phyloP scores from a whole-genome alignment of 2,888 invertebrate species.

The Andricus quercusramuli region DNA sequence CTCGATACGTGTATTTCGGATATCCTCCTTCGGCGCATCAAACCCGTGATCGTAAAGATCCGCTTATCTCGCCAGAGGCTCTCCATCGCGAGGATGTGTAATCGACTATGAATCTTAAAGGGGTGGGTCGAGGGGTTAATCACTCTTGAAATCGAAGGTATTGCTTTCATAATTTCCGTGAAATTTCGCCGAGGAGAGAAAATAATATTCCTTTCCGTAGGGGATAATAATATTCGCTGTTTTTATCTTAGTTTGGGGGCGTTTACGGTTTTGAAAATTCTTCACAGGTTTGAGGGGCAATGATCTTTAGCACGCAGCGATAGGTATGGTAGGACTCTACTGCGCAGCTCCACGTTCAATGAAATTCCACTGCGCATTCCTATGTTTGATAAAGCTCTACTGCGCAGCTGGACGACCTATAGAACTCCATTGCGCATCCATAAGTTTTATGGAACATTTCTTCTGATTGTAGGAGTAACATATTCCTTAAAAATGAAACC shows the following conservation, averaged over 20 bases:
- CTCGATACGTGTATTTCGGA: constrained; percentile 30
- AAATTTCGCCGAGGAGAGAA: constrained; percentile 42
- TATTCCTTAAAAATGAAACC: neutral
- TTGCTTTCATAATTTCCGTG: constrained; percentile 39
- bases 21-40: constrained; percentile 40
- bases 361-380: neutral
- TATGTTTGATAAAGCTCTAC: neutral
- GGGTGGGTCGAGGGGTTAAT: constrained; percentile 39
- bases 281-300: neutral
- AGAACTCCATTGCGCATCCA: too few relatives aligned
- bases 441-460: too few relatives aligned
- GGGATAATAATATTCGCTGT: constrained; percentile 7
- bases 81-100: constrained; percentile 23
- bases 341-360: too few relatives aligned
- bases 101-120: constrained; percentile 40
- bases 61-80: constrained; percentile 27
- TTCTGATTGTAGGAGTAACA: neutral
- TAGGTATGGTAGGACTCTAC: neutral
- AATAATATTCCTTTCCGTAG: constrained; percentile 27
- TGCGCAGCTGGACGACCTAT: too few relatives aligned
- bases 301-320: neutral
- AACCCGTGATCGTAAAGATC: constrained; percentile 39
- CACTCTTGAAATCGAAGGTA: constrained; percentile 36
- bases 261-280: neutral
- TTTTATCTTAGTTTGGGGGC: neutral